Conservation (phyloP, 2,797 vertebrate species). For the Apogon talboti region DNA sequence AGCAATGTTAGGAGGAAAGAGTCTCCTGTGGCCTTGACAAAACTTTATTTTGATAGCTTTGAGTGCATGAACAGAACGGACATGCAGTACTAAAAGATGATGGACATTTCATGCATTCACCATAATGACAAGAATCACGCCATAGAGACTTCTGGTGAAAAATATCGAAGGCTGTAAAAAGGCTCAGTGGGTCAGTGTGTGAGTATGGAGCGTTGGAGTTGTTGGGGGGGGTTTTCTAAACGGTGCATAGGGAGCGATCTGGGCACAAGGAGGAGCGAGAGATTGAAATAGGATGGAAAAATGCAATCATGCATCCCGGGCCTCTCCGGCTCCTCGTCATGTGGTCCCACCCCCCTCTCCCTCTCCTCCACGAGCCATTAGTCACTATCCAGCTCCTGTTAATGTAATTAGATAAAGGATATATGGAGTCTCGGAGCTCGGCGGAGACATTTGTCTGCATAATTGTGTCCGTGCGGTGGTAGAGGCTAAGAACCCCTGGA, state of each 20-base stretch:
- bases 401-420: constrained; percentile 81
- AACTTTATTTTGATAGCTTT: constrained; percentile 34
- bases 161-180: constrained; percentile 46
- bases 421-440: constrained; percentile 65
- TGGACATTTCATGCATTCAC: constrained; percentile 26
- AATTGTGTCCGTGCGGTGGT: constrained; percentile 59
- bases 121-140: constrained; percentile 34
- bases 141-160: neutral
- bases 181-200: constrained; percentile 57
- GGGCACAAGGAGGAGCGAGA: constrained; percentile 49
- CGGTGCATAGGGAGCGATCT: constrained; percentile 53
- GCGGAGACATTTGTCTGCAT: constrained; percentile 73
- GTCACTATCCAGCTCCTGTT: constrained; percentile 76
- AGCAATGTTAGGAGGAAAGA: constrained; percentile 9
- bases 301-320: constrained; percentile 74
- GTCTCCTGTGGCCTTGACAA: constrained; percentile 17
- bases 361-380: constrained; percentile 68
- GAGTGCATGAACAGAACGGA: constrained; percentile 6
- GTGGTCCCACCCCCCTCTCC: constrained; percentile 18
- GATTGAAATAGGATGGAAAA: constrained; percentile 80
- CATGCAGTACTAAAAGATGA: constrained; percentile 10
- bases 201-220: constrained; percentile 37
- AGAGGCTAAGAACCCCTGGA: constrained; percentile 51
- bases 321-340: constrained; percentile 54
- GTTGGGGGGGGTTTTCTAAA: constrained; percentile 39